phyloP scores from a whole-genome alignment of 2,113 vertebrate genomes.

The Tragulus kanchil region DNA sequence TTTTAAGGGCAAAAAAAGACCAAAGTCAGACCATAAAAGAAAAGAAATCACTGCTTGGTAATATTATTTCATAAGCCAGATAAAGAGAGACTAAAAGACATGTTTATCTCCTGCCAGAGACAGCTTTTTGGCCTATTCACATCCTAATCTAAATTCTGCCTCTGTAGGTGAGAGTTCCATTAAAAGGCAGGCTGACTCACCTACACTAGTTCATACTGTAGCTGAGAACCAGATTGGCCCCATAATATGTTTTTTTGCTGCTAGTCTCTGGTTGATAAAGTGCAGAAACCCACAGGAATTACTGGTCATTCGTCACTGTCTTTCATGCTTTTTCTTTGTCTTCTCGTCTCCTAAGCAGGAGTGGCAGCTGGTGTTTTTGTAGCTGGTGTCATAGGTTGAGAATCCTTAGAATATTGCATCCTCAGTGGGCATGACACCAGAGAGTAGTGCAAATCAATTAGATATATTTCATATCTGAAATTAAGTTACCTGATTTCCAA shows the following conservation, averaged over 20 bases:
- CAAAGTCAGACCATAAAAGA: constrained; percentile 62
- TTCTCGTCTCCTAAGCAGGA: constrained; percentile 24
- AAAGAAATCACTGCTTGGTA: constrained; percentile 4
- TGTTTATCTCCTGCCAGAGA: background rate
- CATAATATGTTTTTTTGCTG: background rate
- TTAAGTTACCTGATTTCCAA: constrained; percentile 72
- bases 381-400: background rate
- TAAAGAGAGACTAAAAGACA: constrained; percentile 54
- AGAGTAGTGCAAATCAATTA: constrained; percentile 72
- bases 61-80: constrained; percentile 65
- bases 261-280: background rate
- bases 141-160: constrained; percentile 40
- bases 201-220: background rate
- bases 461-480: constrained; percentile 71
- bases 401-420: constrained; percentile 48
- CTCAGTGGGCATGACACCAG: constrained; percentile 5
- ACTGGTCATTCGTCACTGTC: background rate
- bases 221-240: background rate
- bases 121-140: constrained; percentile 6
- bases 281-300: background rate
- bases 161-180: background rate
- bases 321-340: background rate
- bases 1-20: constrained; percentile 4
- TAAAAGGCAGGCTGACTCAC: background rate
- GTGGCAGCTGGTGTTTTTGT: background rate